Conservation (phyloP, 2,797 vertebrate genomes). For the Cirrhinus mrigala region DNA sequence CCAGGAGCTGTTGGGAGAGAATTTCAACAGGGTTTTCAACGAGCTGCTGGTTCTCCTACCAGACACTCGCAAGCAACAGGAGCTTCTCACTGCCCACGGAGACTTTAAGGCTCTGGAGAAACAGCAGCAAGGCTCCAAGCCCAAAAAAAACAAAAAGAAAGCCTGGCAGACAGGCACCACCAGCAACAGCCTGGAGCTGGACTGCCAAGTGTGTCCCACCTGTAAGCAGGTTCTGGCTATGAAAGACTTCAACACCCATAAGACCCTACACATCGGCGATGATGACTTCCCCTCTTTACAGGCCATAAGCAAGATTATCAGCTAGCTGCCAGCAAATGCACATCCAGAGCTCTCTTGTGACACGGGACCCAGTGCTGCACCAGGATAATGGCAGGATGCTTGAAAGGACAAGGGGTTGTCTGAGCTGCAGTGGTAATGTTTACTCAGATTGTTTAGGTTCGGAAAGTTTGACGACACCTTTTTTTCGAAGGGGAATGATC, state of each 20-base stretch:
- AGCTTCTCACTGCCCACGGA: slow-evolving; percentile 90
- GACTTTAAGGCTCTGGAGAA: slow-evolving; percentile 83
- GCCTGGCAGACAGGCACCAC: slow-evolving; percentile 82
- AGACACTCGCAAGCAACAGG: slow-evolving; percentile 93
- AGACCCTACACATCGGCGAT: slow-evolving; percentile 87
- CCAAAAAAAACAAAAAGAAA: slow-evolving; percentile 89
- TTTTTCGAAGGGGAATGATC: slow-evolving; percentile 11
- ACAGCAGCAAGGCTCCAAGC: slow-evolving; percentile 76
- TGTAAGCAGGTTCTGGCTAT: slow-evolving; percentile 93
- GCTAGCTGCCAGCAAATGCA: slow-evolving; percentile 76
- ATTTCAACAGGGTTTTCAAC: slow-evolving; percentile 91
- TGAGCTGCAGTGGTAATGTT: slow-evolving; percentile 24
- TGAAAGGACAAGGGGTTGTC: slow-evolving; percentile 18
- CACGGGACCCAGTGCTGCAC: slow-evolving; percentile 36
- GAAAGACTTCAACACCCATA: slow-evolving; percentile 89
- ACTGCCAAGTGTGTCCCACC: slow-evolving; percentile 91
- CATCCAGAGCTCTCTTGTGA: slow-evolving; percentile 23
- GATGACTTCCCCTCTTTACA: slow-evolving; percentile 97
- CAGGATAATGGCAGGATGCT: slow-evolving; percentile 35
- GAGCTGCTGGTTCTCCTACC: slow-evolving; percentile 96
- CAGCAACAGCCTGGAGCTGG: slow-evolving; percentile 78
- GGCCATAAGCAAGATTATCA: slow-evolving; percentile 93
- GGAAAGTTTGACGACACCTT: slow-evolving; percentile 27
- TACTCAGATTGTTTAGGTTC: slow-evolving; percentile 22
- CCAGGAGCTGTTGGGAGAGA: slow-evolving; percentile 90